Base-by-base conservation (phyloP, 1,140 invertebrate genomes). In the Gonioctena quinquepunctata region DNA sequence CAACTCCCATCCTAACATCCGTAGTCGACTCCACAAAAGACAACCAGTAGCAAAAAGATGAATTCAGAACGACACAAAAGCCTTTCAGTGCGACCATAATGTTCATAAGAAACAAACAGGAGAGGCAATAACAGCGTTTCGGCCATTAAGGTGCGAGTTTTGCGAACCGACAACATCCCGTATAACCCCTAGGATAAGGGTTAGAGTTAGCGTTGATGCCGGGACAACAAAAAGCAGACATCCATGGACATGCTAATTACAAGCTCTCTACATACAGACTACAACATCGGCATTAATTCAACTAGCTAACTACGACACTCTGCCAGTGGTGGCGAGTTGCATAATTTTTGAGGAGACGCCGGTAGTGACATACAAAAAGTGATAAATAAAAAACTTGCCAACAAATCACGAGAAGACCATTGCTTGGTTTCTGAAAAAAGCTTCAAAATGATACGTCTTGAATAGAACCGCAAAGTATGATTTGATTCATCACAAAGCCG, bases 221-320 rank as follows among this genome's bases (percentile, higher is more conserved):
- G 70, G 60, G 76, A 69, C 66, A 68, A 66, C 71, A 77, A 74
- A 77, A 76, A 77, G 66, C 76, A 80, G 77, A 77, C 76, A 78
- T 76, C 71, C 76, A 78, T 80, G 77, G 78, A 80, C 78, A 80
- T 80, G 78, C 77, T 80, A 80, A 80, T 80, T 80, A 80, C 78
- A 80, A 73, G 77, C 76, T 80, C 77, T 75, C 75, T 76, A 76
- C 76, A 75, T 76, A 78, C 76, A 76, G 73, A 71, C 73, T 77
- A 79, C 74, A 79, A 77, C 76, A 74, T 74, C 73, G 74, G 77
- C 76, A 80, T 80, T 80, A 80, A 80, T 80, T 80, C 78, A 78
- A 80, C 78, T 80, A 78, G 78, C 75, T 75, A 77, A 77, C 76
- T 74, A 74, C 76, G 71, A 27, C 66, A 71, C 69, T 75, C 68